Base-by-base conservation (phyloP, 2,888 invertebrate genomes). In the Andricus curvator region DNA sequence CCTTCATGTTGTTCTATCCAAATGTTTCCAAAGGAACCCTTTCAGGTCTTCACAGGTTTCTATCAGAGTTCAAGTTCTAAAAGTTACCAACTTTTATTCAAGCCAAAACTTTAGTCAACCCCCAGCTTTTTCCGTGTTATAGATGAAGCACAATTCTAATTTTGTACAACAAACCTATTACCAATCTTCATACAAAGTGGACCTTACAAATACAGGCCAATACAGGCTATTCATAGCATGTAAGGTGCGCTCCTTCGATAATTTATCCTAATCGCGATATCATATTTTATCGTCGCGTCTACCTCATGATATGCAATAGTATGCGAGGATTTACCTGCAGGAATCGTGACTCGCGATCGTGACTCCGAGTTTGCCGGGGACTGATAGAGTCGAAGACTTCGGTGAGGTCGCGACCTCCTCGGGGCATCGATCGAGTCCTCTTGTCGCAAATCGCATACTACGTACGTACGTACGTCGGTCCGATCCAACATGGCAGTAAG, bases 401-500 rank as follows among this genome's bases (percentile, higher is more conserved):
- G 78, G 76, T 83, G 85, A 82, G 87, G 87, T 86, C 85, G 80
- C 83, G 86, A 87, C 85, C 86, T 84, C 85, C 83, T 80, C 79
- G 84, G 79, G 80, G 85, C 84, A 86, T 86, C 86, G 86, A 86
- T 86, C 84, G 83, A 80, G 76, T 82, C 83, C 77, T 82, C 83
- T 82, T 81, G 84, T 86, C 81, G 84, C 80, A 76, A 79, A 83
- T 81, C 81, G 84, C 84, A 82, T 79, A 83, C 81, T 78, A 79
- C 76, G 83, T 82, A 66, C 79, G 70, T 77, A 79, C 76, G 83
- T 82, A 66, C 79, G 70, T 77, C 81, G 83, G 77, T 83, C 77
- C 79, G 66, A 56, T 80, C 78, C 82, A 83, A 81, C 80, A 83
- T 83, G 83, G 84, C 88, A 87, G 87, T 88, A 88, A 87, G 86